Evolutionary conservation across 2,797 vertebrate species (phyloP), one percentile per base, ranked within the genome.

Genomic region (Mycteria americana): DNA sequence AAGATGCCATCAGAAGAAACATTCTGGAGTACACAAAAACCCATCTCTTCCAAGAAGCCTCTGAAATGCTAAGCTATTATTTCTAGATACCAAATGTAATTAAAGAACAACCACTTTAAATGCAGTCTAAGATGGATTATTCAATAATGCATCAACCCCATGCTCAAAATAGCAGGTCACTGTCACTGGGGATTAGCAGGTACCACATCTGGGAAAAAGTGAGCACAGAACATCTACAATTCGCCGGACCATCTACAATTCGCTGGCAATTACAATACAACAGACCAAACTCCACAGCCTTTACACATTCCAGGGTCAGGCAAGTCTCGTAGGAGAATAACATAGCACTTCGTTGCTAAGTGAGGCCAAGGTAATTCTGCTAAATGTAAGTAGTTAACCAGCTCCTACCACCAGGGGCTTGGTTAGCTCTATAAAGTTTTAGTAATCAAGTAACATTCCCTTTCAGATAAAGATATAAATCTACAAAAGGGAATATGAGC

Each of bases 121-220:
- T 53, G 85, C 89, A 85, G 60, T 74, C 75, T 85, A 76, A 88
- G 0, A 7, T 74, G 56, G 30, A 69, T 82, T 85, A 85, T 96
- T 96, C 92, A 97, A 97, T 95, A 93, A 97, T 80, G 79, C 53
- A 97, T 95, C 76, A 95, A 79, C n/a, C 28, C 41, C 35, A 51
- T 39, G 53, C 89, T 88, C 80, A 93, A 93, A 96, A 95, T 89
- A 96, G 95, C 62, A 93, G 69, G 78, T 54, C 60, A 77, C 33
- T 78, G 54, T 83, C 93, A 95, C 87, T 1, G 0, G 68, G 76
- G 76, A 96, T 94, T 96, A 96, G 72, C 50, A 95, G 72, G 89
- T 92, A 91, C 80, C 51, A 39, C 54, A 79, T 63, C 25, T 63
- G 57, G 69, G 65, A 85, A 93, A 63, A 88, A 75, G 56, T 8